Evolutionary conservation across 1,140 invertebrate genomes (phyloP).

Genomic region (Drosophila repleta): DNA sequence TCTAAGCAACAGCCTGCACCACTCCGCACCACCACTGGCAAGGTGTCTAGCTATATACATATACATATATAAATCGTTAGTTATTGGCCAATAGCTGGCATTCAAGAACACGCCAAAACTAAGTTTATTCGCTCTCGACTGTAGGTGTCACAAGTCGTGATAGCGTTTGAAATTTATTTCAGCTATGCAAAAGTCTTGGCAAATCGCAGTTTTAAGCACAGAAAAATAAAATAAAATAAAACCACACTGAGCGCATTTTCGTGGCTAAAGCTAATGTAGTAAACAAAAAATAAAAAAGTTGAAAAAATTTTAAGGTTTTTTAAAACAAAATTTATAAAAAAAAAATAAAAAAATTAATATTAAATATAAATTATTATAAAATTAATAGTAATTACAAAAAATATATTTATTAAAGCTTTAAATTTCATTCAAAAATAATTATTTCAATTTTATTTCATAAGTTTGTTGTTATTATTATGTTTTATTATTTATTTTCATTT

Average conservation of each 20-base stretch:
- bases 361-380: too few species aligned
- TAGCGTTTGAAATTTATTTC: slow-evolving; percentile 31
- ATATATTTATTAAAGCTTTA: too few species aligned
- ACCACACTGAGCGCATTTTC: neutral
- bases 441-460: too few species aligned
- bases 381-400: too few species aligned
- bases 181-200: slow-evolving; percentile 21
- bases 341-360: too few species aligned
- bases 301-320: too few species aligned
- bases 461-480: too few species aligned
- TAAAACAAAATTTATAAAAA: too few species aligned
- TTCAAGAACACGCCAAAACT: slow-evolving; percentile 56
- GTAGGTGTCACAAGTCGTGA: slow-evolving; percentile 43
- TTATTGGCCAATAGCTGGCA: slow-evolving; percentile 60
- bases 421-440: too few species aligned
- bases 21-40: neutral
- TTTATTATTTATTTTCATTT: too few species aligned
- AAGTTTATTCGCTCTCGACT: slow-evolving; percentile 16
- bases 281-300: too few species aligned
- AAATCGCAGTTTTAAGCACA: slow-evolving; percentile 4
- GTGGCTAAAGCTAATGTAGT: too few species aligned
- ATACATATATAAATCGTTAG: slow-evolving; percentile 39
- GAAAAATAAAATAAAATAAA: neutral
- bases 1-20: slow-evolving; percentile 5
- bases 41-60: neutral